Evolutionary conservation across 37 sponge, comb jelly and placozoan genomes (phyloP), one percentile per base, ranked within the genome.

Genomic region (Crambe crambe): DNA sequence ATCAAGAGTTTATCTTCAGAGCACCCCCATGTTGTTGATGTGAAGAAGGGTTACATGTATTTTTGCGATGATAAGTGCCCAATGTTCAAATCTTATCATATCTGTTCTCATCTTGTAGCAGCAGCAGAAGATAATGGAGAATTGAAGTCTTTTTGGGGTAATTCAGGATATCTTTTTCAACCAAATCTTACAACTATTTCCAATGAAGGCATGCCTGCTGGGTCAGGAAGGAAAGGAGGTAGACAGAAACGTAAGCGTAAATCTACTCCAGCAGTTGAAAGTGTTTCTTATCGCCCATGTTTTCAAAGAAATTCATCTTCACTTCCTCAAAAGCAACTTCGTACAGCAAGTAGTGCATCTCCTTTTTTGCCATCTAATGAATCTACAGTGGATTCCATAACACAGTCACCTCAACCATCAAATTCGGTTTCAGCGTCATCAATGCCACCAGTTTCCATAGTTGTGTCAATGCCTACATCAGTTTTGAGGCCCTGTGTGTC

Each of bases 61-160:
- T 62, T 23, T n/a, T 62, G 64, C n/a, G 64, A 62, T 62, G 64
- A 62, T 29, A 62, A 62, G 27, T 62, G 64, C n/a, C 26, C 64
- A 8, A 62, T 62, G 64, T 62, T 62, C n/a, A 22, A 10, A n/a
- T 23, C 27, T 25, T 62, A 26, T 62, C 6, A 23, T n/a, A 15
- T 62, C 6, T 62, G 64, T 62, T 62, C 64, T n/a, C 64, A 62
- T 62, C 27, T 62, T 62, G 26, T 62, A 8, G 64, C 64, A 26
- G 64, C n/a, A 25, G 64, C 27, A 9, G 64, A 62, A n/a, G 9
- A n/a, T n/a, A 62, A 62, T n/a, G 64, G 64, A 9, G 64, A 62
- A 9, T 29, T 62, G 6, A 62, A 62, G 26, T 62, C 64, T 8
- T 62, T 62, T 62, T n/a, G 17, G 27, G 64, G n/a, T n/a, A 8